Evolutionary conservation across 2,888 invertebrate species (phyloP).

Genomic region (Acanthosepion pharaonis): DNA sequence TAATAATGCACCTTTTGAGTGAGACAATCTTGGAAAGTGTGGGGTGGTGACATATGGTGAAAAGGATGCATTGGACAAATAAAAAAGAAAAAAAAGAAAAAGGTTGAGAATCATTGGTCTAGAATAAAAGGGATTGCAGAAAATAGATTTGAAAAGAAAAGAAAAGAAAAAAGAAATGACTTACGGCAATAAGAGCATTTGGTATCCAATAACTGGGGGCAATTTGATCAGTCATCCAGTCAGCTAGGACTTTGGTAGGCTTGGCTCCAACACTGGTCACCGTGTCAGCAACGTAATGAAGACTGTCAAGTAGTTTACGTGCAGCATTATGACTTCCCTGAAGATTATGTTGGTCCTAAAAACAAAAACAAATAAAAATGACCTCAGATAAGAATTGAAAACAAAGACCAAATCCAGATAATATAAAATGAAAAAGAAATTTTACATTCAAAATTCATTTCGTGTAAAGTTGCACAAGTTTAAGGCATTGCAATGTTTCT

Average conservation of each 20-base stretch:
- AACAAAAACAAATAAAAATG: not conserved
- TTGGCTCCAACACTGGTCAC: conserved; percentile 81
- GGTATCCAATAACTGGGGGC: conserved; percentile 88
- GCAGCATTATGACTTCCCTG: conserved; percentile 79
- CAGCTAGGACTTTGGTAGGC: conserved; percentile 82
- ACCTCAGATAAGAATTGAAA: no score
- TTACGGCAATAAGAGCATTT: conserved; percentile 83
- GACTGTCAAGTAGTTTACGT: conserved; percentile 81
- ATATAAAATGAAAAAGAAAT: no score
- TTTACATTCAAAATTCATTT: no score
- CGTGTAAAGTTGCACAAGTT: no score
- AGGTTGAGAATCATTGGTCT: no score
- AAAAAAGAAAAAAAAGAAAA: no score
- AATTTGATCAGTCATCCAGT: conserved; percentile 85
- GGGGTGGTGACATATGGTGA: no score
- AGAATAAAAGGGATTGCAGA: not conserved
- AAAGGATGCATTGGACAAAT: no score
- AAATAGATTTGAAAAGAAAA: not conserved
- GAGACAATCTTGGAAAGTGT: no score
- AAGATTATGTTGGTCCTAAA: conserved; percentile 64
- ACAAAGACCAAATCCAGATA: no score
- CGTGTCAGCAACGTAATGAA: conserved; percentile 80
- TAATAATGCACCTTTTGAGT: no score
- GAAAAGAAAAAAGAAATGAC: not conserved
- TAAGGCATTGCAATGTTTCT: no score